Base-by-base conservation (phyloP, 2,888 invertebrate genomes). In the Brachynemurus nebulosus region DNA sequence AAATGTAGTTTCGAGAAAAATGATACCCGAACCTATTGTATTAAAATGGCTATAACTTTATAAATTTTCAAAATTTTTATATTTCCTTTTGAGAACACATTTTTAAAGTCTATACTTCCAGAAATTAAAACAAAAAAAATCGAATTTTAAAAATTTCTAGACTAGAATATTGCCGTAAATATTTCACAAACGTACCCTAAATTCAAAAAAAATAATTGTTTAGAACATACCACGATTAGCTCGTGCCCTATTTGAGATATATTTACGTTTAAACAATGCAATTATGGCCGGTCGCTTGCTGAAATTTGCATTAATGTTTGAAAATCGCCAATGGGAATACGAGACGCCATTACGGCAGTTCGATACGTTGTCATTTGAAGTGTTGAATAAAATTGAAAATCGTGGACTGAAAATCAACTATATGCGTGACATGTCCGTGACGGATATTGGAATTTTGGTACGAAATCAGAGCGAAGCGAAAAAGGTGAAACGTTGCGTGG, bases 211-310 rank as follows among this genome's bases (percentile, higher is more conserved):
- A 18, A 11, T 30, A 37, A 36, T 54, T 60, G 64, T 67, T 21
- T 67, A 95, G 82, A 97, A 96, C 65, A 84, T 90, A 7, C 80
- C 84, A 0, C 76, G 97, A 44, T 90, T 98, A 53, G 76, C 86
- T 6, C 74, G 97, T 33, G 93, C 95, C 0, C 66, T 97, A 25
- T 98, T 97, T 64, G 96, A 98, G 58, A 86, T 97, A 49, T 86
- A 88, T 1, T 66, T 96, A 5, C 75, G 88, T 20, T 84, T 84
- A 55, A 91, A 90, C 59, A 92, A 90, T 71, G 85, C 97, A 0
- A 72, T 89, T 50, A 77, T 96, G 71, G 81, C 97, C 0, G 83
- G 79, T 0, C 70, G 90, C 5, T 79, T 96, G 51, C 71, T 98
- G 1, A 76, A 74, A 53, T 74, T 97, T 58, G 82, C 92, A 23